A percentile compares a stretch with the other conserved stretches of the same genome.
These are phyloP conservation scores for Apamea sordens DNA, from an alignment of 2,888 invertebrate species.

Conservation along the genomic window DNA sequence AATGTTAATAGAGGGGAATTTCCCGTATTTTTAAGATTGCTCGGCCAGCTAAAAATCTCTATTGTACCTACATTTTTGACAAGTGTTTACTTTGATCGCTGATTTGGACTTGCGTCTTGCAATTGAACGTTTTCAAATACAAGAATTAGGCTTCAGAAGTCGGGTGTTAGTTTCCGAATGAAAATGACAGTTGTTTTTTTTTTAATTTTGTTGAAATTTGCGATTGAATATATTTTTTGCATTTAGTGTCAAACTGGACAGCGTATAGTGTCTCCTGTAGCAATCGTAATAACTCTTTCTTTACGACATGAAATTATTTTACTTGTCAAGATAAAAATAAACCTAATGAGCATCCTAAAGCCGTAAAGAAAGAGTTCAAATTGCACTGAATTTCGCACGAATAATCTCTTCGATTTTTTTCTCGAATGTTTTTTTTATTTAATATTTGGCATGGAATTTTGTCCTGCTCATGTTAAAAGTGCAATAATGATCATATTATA, in stretches of 20 bases:
- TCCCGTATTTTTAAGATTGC: not conserved
- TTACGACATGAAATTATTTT: not conserved
- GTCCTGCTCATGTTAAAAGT: not conserved
- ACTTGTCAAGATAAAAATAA: not conserved
- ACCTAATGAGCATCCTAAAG: not conserved
- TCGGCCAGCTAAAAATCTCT: not conserved
- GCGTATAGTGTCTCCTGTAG: slow-evolving; percentile 25
- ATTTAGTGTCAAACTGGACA: not conserved
- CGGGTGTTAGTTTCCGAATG: not conserved
- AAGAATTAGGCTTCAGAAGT: not conserved
- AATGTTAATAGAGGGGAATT: no score
- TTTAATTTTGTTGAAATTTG: not conserved
- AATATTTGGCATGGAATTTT: slow-evolving; percentile 14
- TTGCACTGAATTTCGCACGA: not conserved
- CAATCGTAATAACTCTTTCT: slow-evolving; percentile 3
- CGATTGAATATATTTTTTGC: not conserved
- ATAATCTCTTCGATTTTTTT: not conserved
- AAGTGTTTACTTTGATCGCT: not conserved
- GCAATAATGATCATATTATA: not conserved
- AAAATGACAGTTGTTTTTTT: not conserved
- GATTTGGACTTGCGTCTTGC: no score
- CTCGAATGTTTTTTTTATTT: not conserved
- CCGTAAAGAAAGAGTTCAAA: not conserved
- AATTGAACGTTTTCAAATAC: no score
- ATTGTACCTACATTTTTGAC: not conserved